Conservation (phyloP, 1,140 invertebrate species). For the Tetramorium parvispinum region DNA sequence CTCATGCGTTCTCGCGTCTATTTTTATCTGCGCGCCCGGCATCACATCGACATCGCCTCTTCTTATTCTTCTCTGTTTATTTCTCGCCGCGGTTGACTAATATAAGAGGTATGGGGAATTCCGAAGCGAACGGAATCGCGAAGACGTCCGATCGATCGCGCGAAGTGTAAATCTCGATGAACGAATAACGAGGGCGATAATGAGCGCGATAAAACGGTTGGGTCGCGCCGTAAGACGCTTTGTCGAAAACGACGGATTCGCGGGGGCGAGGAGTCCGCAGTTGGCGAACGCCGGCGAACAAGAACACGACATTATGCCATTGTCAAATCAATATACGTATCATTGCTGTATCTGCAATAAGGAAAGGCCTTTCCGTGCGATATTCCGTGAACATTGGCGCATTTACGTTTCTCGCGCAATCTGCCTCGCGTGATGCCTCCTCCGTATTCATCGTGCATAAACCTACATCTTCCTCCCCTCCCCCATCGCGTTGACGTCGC, state of each 20-base stretch:
- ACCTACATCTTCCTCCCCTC: background rate
- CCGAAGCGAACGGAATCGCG: constrained; percentile 42
- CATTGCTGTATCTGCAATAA: background rate
- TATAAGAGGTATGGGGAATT: constrained; percentile 64
- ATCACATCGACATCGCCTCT: constrained; percentile 60
- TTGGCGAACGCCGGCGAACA: background rate
- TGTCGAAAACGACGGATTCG: background rate
- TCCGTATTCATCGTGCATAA: constrained; percentile 3
- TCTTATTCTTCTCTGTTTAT: constrained; percentile 63
- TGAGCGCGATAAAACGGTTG: constrained; percentile 18
- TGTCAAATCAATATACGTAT: constrained; percentile 32
- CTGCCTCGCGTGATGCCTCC: constrained; percentile 4
- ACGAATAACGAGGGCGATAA: constrained; percentile 17
- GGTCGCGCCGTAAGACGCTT: background rate
- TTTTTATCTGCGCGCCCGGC: constrained; percentile 64
- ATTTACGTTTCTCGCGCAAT: constrained; percentile 5
- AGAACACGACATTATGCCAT: background rate
- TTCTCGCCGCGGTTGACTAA: constrained; percentile 67
- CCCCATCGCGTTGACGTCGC: background rate
- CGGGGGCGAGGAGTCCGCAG: background rate
- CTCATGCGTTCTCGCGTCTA: constrained; percentile 58
- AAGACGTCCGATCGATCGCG: background rate
- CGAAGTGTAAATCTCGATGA: constrained; percentile 3
- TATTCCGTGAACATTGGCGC: background rate
- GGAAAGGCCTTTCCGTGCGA: background rate